A percentile compares a stretch with the other conserved stretches of the same genome.
Conservation (phyloP, 2,113 vertebrate genomes). For the Podocnemis expansa region DNA sequence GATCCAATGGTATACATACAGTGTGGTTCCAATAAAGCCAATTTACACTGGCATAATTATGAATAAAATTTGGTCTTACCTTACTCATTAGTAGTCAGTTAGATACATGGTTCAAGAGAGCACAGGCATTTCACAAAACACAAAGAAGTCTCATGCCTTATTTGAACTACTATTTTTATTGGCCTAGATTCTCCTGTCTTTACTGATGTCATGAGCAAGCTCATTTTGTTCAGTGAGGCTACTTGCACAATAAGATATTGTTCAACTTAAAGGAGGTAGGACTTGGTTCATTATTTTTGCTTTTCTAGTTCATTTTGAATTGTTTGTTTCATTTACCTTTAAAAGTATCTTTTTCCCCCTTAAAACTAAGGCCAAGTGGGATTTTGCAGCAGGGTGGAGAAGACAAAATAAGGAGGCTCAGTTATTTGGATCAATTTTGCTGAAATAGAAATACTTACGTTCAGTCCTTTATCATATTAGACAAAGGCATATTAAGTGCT, state of each 20-base stretch:
- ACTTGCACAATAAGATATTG: no score
- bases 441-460: no score
- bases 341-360: no score
- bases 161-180: neutral
- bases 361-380: no score
- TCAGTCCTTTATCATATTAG: neutral
- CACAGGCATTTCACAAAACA: no score
- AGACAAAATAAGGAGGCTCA: no score
- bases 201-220: slow-evolving; percentile 5
- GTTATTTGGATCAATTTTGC: no score
- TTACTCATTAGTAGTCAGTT: slow-evolving; percentile 8
- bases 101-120: slow-evolving; percentile 34
- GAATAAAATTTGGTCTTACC: neutral
- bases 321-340: no score
- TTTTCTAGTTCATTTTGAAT: no score
- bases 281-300: no score
- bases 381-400: no score
- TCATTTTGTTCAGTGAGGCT: slow-evolving; percentile 21
- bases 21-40: neutral
- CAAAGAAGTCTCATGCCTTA: neutral
- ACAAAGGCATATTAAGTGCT: neutral
- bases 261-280: no score
- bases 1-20: neutral
- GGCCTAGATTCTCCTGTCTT: neutral
- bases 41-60: neutral